Evolutionary conservation across 2,797 vertebrate species (phyloP).

Genomic region (Anabas testudineus): DNA sequence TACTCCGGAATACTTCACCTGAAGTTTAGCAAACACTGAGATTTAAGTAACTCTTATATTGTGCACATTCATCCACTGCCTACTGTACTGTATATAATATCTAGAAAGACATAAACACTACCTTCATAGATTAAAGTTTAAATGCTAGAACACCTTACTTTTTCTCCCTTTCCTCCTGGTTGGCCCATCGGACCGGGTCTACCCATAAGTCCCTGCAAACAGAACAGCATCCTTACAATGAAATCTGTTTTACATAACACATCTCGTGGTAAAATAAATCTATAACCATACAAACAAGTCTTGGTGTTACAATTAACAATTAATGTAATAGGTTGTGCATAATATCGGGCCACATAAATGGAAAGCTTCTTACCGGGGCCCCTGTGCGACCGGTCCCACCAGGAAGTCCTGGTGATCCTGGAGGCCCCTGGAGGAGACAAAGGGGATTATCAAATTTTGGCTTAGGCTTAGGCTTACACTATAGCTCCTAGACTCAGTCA

Average conservation of each 20-base stretch:
- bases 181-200: slow-evolving; percentile 90
- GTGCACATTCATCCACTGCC: not conserved
- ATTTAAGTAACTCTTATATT: not conserved
- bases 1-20: not conserved
- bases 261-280: not conserved
- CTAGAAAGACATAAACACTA: not conserved
- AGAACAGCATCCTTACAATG: slow-evolving; percentile 48
- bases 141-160: slow-evolving; percentile 80
- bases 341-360: slow-evolving; percentile 18
- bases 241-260: slow-evolving; percentile 7
- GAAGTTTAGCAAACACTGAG: slow-evolving; percentile 1
- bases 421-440: slow-evolving; percentile 84
- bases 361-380: slow-evolving; percentile 83
- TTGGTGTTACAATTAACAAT: not conserved
- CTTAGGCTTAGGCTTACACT: no score
- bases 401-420: slow-evolving; percentile 90
- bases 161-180: slow-evolving; percentile 90
- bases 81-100: not conserved
- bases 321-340: not conserved
- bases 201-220: slow-evolving; percentile 90
- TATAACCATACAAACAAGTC: not conserved
- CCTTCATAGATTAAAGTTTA: slow-evolving; percentile 3
- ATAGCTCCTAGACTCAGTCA: not conserved
- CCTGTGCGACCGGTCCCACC: slow-evolving; percentile 89
- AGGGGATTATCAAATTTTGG: not conserved